Percentiles rank a stretch among this genome's conserved stretches.
Conservation (phyloP, 2,797 vertebrate genomes). For the Lagodon rhomboides region DNA sequence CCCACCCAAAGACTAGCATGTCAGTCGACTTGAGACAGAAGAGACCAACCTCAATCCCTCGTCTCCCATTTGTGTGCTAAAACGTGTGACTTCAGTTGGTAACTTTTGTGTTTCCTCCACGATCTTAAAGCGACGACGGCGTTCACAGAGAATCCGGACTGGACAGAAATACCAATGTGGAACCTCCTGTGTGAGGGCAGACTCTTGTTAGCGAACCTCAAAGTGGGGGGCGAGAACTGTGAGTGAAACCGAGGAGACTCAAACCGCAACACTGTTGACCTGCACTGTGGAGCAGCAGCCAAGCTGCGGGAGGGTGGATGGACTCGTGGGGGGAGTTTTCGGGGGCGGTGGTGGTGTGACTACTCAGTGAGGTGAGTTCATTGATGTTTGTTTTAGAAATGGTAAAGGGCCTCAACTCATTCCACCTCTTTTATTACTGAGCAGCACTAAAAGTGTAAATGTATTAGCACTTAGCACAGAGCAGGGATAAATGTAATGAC, state of each 20-base stretch:
- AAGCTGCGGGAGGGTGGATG: constrained; percentile 53
- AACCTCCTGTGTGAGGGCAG: constrained; percentile 56
- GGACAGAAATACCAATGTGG: constrained; percentile 57
- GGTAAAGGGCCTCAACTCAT: constrained; percentile 71
- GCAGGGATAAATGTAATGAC: constrained; percentile 74
- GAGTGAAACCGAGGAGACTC: constrained; percentile 75
- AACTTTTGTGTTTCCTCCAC: constrained; percentile 52
- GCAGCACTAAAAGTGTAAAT: constrained; percentile 85
- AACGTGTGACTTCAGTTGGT: constrained; percentile 60
- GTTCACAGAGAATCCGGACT: constrained; percentile 46
- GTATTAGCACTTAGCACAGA: constrained; percentile 82
- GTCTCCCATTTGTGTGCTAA: constrained; percentile 62
- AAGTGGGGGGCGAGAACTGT: constrained; percentile 66
- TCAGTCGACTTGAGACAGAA: constrained; percentile 53
- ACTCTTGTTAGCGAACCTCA: constrained; percentile 55
- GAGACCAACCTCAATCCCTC: constrained; percentile 58
- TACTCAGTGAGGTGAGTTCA: constrained; percentile 63
- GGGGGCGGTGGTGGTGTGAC: constrained; percentile 34
- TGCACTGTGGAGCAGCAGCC: constrained; percentile 83
- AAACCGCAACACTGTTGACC: constrained; percentile 88
- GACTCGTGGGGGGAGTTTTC: constrained; percentile 36
- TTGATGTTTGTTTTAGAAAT: constrained; percentile 74
- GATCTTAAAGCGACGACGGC: constrained; percentile 25
- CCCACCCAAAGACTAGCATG: constrained; percentile 70
- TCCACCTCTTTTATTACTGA: constrained; percentile 79